These are phyloP conservation scores for Holothuria scabra DNA, from an alignment of 53 echinoderm and acorn worm species.

Conservation along the genomic window DNA sequence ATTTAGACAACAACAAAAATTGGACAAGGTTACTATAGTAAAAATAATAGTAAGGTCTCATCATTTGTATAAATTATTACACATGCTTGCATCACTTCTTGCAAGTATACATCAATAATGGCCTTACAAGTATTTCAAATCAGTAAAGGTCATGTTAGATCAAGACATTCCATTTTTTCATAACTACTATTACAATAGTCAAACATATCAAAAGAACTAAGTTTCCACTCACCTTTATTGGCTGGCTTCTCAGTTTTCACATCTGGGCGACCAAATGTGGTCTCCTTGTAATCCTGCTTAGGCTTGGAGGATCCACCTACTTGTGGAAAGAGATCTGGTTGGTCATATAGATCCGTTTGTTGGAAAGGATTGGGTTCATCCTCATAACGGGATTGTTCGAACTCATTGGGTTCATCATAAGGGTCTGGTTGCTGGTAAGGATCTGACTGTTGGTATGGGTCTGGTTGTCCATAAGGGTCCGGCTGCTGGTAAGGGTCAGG, in stretches of 20 bases:
- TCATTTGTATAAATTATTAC: no score
- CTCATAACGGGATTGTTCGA: slow-evolving; percentile 24
- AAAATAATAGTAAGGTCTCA: no score
- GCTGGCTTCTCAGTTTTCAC: neutral
- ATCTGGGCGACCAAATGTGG: slow-evolving; percentile 80
- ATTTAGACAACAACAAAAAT: no score
- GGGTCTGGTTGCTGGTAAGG: slow-evolving; percentile 27
- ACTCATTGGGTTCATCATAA: slow-evolving; percentile 36
- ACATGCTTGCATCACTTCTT: no score
- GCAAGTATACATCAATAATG: no score
- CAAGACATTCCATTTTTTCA: no score
- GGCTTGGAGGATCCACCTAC: slow-evolving; percentile 14
- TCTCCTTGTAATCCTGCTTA: slow-evolving; percentile 62
- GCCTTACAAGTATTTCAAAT: no score
- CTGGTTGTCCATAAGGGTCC: slow-evolving; percentile 28
- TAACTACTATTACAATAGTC: no score
- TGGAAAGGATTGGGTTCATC: slow-evolving; percentile 25
- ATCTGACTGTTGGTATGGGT: slow-evolving; percentile 42
- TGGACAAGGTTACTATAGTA: no score
- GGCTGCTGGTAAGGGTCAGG: slow-evolving; percentile 34
- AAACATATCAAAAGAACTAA: no score
- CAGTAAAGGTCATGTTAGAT: no score
- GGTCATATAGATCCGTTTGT: slow-evolving; percentile 15
- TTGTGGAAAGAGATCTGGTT: slow-evolving; percentile 38
- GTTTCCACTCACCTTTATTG: neutral